Conservation (phyloP, 2,888 invertebrate genomes). For the Hedychridium roseum region DNA sequence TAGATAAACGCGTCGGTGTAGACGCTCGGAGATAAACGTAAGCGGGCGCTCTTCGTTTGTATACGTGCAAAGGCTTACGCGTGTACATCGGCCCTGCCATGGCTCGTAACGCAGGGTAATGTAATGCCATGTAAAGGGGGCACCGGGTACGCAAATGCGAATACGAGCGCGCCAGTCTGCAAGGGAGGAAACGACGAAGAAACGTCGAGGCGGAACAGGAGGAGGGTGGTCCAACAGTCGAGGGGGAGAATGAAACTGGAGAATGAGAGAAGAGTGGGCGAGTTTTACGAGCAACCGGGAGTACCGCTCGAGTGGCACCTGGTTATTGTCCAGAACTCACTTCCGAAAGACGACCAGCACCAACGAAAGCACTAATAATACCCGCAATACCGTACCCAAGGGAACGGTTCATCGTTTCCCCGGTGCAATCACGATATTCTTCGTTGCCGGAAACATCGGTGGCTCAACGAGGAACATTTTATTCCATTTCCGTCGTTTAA, state of each 20-base stretch:
- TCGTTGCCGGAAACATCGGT: too few relatives aligned
- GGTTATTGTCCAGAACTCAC: too few relatives aligned
- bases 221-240: constrained; percentile 11
- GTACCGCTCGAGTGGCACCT: too few relatives aligned
- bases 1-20: constrained; percentile 44
- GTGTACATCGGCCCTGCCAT: constrained; percentile 5
- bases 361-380: too few relatives aligned
- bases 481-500: too few relatives aligned
- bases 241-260: neutral
- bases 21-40: constrained; percentile 37
- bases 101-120: constrained; percentile 15
- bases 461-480: too few relatives aligned
- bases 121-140: constrained; percentile 15
- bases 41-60: constrained; percentile 11
- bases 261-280: constrained; percentile 7
- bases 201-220: neutral
- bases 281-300: constrained; percentile 20
- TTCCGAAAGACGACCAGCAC: too few relatives aligned
- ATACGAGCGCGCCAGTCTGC: too few relatives aligned
- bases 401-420: too few relatives aligned
- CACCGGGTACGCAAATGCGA: constrained; percentile 17
- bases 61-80: neutral
- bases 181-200: neutral
- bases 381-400: too few relatives aligned
- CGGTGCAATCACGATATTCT: too few relatives aligned